Percentiles rank a stretch among this genome's conserved stretches.
phyloP scores from a whole-genome alignment of 2,888 invertebrate genomes.

The Aspidiotus rigidus region DNA sequence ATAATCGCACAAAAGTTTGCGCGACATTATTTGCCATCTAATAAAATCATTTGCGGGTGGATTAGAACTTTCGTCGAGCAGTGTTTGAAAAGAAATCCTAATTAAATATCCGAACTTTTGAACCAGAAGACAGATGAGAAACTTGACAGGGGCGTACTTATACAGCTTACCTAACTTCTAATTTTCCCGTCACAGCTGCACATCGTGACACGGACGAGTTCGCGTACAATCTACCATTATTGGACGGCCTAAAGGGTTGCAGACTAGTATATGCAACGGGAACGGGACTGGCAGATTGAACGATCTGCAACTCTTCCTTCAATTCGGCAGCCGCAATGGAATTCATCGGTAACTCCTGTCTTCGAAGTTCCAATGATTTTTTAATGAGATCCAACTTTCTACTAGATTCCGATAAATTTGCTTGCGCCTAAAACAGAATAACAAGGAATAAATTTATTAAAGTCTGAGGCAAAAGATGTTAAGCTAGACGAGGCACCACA shows the following conservation, averaged over 20 bases:
- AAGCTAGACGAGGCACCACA: neutral
- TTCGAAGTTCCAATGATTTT: constrained; percentile 80
- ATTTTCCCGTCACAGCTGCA: constrained; percentile 83
- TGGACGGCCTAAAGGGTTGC: constrained; percentile 52
- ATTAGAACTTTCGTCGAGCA: too few species aligned
- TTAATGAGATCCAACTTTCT: constrained; percentile 90
- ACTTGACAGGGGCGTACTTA: too few species aligned
- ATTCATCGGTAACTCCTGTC: constrained; percentile 76
- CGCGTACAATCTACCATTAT: constrained; percentile 34
- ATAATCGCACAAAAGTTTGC: too few species aligned
- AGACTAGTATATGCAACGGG: constrained; percentile 60
- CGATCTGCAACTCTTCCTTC: constrained; percentile 65
- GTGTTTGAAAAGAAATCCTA: too few species aligned
- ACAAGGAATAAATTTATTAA: neutral
- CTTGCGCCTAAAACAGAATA: constrained; percentile 64
- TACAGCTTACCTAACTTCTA: constrained; percentile 62
- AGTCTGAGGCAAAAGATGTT: neutral
- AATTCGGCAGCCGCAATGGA: constrained; percentile 73
- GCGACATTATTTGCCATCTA: too few species aligned
- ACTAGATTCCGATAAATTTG: constrained; percentile 83
- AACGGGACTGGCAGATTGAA: constrained; percentile 59
- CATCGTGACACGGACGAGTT: constrained; percentile 55
- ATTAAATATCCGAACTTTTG: too few species aligned
- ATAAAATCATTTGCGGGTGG: too few species aligned
- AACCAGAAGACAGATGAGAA: too few species aligned